phyloP scores from a whole-genome alignment of 2,888 invertebrate species.

The Tenthredo notha region DNA sequence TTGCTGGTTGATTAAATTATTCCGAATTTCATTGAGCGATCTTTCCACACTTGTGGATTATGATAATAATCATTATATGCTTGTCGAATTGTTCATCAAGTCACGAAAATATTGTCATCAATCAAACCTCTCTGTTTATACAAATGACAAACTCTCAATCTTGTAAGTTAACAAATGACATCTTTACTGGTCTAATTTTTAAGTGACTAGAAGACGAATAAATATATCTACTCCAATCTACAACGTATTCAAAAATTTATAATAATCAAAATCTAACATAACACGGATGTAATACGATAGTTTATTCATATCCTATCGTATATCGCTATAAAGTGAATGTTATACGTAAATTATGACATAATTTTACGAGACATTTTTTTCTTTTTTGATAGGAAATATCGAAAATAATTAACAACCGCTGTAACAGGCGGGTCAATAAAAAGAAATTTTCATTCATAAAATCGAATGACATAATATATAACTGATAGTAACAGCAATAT shows the following conservation, averaged over 20 bases:
- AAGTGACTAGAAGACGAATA: neutral
- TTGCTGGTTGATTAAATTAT: neutral
- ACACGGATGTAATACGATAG: slow-evolving; percentile 1
- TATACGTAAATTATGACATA: neutral
- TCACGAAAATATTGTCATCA: neutral
- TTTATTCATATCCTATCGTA: neutral
- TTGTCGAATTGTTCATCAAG: neutral
- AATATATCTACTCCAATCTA: neutral
- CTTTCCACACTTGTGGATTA: neutral
- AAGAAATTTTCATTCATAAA: neutral
- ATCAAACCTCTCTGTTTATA: neutral
- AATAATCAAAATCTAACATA: neutral
- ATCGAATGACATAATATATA: neutral
- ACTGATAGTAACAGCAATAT: slow-evolving; percentile 18
- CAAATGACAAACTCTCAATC: neutral
- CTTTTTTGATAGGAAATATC: neutral
- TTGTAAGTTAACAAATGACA: neutral
- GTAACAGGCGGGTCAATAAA: neutral
- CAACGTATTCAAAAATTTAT: neutral
- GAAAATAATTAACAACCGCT: neutral
- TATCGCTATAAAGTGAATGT: neutral
- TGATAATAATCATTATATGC: neutral
- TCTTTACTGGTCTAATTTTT: neutral
- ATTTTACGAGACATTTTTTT: neutral
- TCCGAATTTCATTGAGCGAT: neutral